phyloP scores from a whole-genome alignment of 2,113 vertebrate species.

The Rhynchopsitta pachyrhyncha region DNA sequence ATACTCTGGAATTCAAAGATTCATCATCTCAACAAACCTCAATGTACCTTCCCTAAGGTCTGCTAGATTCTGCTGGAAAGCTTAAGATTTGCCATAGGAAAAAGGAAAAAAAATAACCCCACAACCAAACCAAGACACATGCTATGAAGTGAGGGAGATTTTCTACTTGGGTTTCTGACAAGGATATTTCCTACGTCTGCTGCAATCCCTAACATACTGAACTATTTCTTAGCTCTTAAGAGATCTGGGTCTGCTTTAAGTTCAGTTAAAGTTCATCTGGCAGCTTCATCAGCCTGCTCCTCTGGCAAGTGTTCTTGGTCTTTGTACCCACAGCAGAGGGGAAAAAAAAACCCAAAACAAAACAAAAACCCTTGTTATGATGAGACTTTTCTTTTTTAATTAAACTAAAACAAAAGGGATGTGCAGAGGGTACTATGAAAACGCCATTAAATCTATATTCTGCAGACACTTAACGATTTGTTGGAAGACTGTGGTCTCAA shows the following conservation, averaged over 20 bases:
- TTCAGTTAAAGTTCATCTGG: slow-evolving; percentile 49
- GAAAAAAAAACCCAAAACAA: not conserved
- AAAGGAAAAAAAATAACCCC: not conserved
- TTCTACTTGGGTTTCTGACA: slow-evolving; percentile 20
- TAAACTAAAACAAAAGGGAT: not conserved
- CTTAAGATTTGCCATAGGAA: not conserved
- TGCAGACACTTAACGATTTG: not conserved
- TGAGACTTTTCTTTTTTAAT: not conserved
- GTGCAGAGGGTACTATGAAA: not conserved
- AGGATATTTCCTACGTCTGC: slow-evolving; percentile 13
- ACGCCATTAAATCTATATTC: not conserved
- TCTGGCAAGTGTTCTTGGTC: not conserved
- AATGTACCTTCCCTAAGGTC: not conserved
- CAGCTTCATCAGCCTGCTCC: not conserved
- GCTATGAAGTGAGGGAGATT: slow-evolving; percentile 30
- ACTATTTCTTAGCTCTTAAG: not conserved
- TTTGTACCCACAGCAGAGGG: not conserved
- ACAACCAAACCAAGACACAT: slow-evolving; percentile 6
- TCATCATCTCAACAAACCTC: not conserved
- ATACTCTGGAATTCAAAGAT: not conserved
- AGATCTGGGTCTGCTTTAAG: not conserved
- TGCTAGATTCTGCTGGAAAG: not conserved
- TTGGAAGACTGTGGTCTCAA: not conserved
- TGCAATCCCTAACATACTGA: slow-evolving; percentile 10
- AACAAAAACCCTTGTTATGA: not conserved